Percentiles rank a stretch among this genome's conserved stretches.
These are phyloP conservation scores for Acanthisitta chloris DNA, from an alignment of 2,113 vertebrate genomes.

Conservation along the genomic window DNA sequence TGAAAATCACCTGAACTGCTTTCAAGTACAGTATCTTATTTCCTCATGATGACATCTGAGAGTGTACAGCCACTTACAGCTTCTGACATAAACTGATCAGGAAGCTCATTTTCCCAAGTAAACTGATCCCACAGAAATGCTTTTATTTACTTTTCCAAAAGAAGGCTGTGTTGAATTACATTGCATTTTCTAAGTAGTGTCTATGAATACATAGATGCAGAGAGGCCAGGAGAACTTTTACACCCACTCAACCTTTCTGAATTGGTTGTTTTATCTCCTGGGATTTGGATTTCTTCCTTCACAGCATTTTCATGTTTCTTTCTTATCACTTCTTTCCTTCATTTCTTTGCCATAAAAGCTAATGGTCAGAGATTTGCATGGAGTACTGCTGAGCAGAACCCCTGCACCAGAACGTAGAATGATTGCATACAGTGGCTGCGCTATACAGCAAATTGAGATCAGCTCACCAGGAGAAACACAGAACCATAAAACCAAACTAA, in stretches of 20 bases:
- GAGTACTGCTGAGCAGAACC: not conserved
- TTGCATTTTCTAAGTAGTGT: not conserved
- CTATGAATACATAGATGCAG: not conserved
- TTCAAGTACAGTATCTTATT: not conserved
- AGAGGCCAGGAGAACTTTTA: not conserved
- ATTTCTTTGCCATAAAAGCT: not conserved
- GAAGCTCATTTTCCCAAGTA: not conserved
- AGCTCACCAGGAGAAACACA: not conserved
- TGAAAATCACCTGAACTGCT: not conserved
- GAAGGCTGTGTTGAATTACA: not conserved
- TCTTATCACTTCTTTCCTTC: accelerated
- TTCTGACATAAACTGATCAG: not conserved
- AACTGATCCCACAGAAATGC: not conserved
- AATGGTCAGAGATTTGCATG: not conserved
- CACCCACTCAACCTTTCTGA: not conserved
- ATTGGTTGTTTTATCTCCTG: not conserved
- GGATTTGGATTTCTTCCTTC: not conserved
- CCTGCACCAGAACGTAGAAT: not conserved
- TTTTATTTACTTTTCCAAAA: not conserved
- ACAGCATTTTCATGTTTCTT: not conserved
- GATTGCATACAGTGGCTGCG: not conserved
- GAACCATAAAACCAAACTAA: not conserved
- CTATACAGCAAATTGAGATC: not conserved
- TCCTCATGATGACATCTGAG: not conserved
- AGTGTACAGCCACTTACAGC: accelerated